Conservation (phyloP, 2,797 vertebrate genomes). For the Ctenopoma multispine region DNA sequence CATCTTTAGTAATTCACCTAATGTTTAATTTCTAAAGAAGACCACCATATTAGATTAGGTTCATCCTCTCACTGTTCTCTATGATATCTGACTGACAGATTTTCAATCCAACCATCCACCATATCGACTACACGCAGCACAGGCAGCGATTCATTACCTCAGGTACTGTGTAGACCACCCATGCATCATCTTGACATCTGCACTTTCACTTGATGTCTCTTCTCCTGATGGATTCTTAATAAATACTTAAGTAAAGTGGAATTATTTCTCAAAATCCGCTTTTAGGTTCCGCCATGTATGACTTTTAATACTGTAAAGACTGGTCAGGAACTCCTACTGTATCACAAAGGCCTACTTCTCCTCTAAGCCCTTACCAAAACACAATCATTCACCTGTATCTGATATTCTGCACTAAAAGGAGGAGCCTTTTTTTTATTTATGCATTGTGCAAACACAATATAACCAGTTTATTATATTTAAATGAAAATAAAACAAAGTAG, state of each 20-base stretch:
- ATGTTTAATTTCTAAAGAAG: not conserved
- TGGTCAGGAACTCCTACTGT: not conserved
- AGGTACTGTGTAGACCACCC: constrained; percentile 21
- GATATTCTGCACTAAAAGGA: not conserved
- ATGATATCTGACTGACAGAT: constrained; percentile 8
- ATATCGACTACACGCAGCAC: constrained; percentile 26
- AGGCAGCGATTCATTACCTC: constrained; percentile 40
- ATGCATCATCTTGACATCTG: constrained; percentile 45
- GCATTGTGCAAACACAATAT: not conserved
- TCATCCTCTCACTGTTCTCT: not conserved
- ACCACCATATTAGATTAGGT: not conserved
- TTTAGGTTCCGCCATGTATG: not conserved
- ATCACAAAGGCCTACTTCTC: constrained; percentile 16
- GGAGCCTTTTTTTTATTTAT: not conserved
- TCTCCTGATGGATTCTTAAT: constrained; percentile 21
- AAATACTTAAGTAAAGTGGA: constrained; percentile 16
- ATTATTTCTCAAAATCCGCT: constrained; percentile 11
- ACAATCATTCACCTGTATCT: not conserved
- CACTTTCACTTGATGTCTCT: constrained; percentile 24
- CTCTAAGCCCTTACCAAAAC: not conserved
- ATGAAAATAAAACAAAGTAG: not conserved
- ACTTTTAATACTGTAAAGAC: too few relatives aligned
- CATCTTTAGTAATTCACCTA: not conserved
- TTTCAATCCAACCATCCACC: constrained; percentile 23
- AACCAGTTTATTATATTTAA: not conserved